Evolutionary conservation across 2,797 vertebrate genomes (phyloP), one percentile per base, ranked within the genome.

Genomic region (Anguilla megastoma): DNA sequence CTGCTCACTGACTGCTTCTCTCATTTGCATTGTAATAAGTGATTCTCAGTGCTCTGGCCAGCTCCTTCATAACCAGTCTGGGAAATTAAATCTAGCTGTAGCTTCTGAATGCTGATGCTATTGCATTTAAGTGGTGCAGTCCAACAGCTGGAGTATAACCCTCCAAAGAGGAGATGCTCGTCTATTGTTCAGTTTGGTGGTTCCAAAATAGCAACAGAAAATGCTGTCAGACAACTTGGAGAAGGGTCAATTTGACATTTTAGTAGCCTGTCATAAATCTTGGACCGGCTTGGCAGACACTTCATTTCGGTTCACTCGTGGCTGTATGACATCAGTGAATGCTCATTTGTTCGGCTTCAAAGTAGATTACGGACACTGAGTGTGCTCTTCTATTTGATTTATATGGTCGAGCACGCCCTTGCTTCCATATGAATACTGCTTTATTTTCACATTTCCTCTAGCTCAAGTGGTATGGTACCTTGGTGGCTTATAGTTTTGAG

Each of bases 341-440:
- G 45, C 41, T 50, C 79, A 50, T 82, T 48, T 82, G 18, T 45
- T 82, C 45, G 7, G 79, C 79, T 82, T 82, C 41, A 50, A 12
- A 82, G 79, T 82, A 82, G 79, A 82, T 82, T 82, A 82, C 76
- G 48, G 79, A 82, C 79, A 82, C 18, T 82, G 45, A 82, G 24
- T 10, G 45, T 50, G 2, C 79, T 50, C 79, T 50, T 82, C 45
- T n/a, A 14, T 48, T 48, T 82, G 79, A 82, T 82, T 82, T 82
- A 82, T 82, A 24, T 50, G 79, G 21, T 21, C 18, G 24, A 9
- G 45, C 41, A 48, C 45, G 7, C 79, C 79, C 79, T 79, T 24
- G 41, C 41, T 82, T 82, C 41, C 8, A 82, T n/a, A 45, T 24
- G 41, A 50, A 48, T 50, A 21, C 79, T 82, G 18, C 45, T n/a